These are phyloP conservation scores for Poecilus cupreus DNA, from an alignment of 2,888 invertebrate genomes.

Conservation along the genomic window DNA sequence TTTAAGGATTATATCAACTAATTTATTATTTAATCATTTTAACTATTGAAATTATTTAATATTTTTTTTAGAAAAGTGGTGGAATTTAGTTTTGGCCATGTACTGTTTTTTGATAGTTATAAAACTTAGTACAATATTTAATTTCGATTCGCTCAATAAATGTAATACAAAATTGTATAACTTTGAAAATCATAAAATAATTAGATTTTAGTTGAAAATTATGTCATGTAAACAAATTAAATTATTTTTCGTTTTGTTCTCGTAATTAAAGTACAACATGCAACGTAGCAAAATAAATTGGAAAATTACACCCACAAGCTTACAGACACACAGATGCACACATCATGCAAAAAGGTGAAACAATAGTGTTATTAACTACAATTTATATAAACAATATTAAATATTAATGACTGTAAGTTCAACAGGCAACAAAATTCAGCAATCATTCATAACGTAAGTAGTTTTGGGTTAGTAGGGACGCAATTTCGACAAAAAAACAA, in stretches of 20 bases:
- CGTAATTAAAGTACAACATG: background rate
- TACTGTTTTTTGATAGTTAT: background rate
- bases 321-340: background rate
- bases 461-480: background rate
- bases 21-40: background rate
- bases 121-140: background rate
- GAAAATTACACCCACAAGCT: too few species aligned
- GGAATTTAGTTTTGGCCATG: conserved; percentile 55
- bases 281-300: background rate
- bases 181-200: background rate
- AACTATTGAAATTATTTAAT: too few species aligned
- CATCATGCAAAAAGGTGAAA: conserved; percentile 21
- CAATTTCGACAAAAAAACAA: conserved; percentile 43
- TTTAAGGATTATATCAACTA: too few species aligned
- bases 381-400: too few species aligned
- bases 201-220: background rate
- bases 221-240: background rate
- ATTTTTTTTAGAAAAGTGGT: conserved; percentile 9
- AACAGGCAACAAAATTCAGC: background rate
- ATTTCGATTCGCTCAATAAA: too few species aligned
- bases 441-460: background rate
- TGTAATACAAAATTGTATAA: background rate
- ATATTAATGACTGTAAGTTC: too few species aligned
- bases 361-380: too few species aligned
- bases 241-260: background rate